phyloP scores from a whole-genome alignment of 1,140 invertebrate species.

The Zaprionus gabonicus region DNA sequence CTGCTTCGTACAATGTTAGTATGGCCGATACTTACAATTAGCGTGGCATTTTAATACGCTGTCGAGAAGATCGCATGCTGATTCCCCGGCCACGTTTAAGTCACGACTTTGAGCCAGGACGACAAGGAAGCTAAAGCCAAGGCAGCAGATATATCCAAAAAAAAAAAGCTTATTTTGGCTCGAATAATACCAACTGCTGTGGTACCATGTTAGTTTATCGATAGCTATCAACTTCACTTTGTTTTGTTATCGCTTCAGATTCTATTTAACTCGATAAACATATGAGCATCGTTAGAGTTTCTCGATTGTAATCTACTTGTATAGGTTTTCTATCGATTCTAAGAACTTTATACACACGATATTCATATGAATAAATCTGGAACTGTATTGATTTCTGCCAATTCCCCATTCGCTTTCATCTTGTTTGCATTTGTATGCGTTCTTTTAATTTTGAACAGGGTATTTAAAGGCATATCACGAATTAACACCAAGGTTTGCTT shows the following conservation, averaged over 20 bases:
- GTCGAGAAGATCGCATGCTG: constrained; percentile 77
- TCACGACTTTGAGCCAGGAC: constrained; percentile 69
- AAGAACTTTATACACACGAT: no score
- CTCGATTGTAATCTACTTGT: no score
- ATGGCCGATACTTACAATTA: constrained; percentile 75
- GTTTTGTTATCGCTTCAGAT: neutral
- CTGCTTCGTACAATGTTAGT: neutral
- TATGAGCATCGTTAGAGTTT: neutral
- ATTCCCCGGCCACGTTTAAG: constrained; percentile 68
- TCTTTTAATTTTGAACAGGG: constrained; percentile 3
- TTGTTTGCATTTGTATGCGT: neutral
- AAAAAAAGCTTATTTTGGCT: constrained; percentile 12
- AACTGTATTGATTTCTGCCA: no score
- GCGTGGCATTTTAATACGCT: constrained; percentile 82
- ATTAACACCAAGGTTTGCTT: neutral
- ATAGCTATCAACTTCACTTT: neutral
- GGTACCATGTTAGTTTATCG: neutral
- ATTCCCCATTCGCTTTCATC: no score
- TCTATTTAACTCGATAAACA: neutral
- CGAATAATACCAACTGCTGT: neutral
- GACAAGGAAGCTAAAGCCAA: constrained; percentile 29
- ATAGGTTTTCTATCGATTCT: no score
- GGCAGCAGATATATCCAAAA: constrained; percentile 7
- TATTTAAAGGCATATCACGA: constrained; percentile 8
- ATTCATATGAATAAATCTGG: no score